A percentile compares a stretch with the other conserved stretches of the same genome.
Conservation (phyloP, 2,113 vertebrate species). For the Ifrita kowaldi region DNA sequence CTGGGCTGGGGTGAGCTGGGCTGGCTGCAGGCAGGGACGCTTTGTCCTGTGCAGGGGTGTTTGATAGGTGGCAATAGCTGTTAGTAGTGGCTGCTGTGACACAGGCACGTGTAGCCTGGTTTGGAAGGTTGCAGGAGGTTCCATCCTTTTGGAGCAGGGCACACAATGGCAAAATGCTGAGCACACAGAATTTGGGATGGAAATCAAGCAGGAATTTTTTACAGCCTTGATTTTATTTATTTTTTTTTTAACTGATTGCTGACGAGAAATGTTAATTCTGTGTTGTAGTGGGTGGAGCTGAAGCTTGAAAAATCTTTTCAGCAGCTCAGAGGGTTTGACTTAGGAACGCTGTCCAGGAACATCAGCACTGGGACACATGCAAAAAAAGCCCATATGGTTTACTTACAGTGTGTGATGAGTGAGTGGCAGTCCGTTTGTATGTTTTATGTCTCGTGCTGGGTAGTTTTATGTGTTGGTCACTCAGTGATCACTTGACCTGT, state of each 20-base stretch:
- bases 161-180: background rate
- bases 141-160: accelerated
- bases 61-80: background rate
- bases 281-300: background rate
- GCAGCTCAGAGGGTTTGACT: background rate
- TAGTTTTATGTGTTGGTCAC: conserved; percentile 24
- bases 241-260: background rate
- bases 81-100: background rate
- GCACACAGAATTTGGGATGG: accelerated
- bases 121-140: background rate
- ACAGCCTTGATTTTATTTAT: no score
- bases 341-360: background rate
- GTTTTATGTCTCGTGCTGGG: background rate
- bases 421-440: background rate
- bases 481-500: conserved; percentile 8
- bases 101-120: accelerated
- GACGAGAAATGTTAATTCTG: background rate
- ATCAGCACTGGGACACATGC: background rate
- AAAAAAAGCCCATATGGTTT: background rate
- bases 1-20: background rate
- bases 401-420: background rate
- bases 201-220: background rate
- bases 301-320: background rate
- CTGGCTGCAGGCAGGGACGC: background rate
- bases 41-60: background rate